Evolutionary conservation across 2,113 vertebrate genomes (phyloP).

Genomic region (Alouatta palliata): DNA sequence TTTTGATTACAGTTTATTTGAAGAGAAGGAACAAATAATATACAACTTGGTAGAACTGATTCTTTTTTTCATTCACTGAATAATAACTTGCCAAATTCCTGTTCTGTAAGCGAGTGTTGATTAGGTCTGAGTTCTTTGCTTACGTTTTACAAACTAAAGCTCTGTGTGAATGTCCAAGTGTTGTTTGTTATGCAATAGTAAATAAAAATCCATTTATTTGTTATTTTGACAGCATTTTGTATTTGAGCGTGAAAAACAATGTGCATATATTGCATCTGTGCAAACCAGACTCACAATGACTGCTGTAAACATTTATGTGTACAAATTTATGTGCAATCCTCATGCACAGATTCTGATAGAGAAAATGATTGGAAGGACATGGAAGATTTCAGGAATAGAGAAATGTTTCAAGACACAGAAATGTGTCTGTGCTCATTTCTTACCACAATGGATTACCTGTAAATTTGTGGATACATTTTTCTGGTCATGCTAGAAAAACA

Average conservation of each 20-base stretch:
- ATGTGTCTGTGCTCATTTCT: background rate
- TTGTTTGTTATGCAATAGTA: background rate
- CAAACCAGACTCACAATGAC: background rate
- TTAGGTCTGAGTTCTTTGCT: background rate
- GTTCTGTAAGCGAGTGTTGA: background rate
- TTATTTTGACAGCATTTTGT: background rate
- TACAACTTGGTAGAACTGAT: background rate
- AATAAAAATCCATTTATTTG: background rate
- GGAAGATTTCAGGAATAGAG: background rate
- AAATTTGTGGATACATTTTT: background rate
- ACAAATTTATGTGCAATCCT: rapidly evolving
- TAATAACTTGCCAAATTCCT: background rate
- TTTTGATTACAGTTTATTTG: background rate
- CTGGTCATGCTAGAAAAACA: background rate
- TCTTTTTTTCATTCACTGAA: background rate
- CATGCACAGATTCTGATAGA: background rate
- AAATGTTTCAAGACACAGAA: background rate
- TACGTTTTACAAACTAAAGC: background rate
- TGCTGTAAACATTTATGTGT: background rate
- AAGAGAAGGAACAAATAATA: background rate
- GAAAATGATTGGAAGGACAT: background rate
- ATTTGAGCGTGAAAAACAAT: background rate
- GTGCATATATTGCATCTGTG: background rate
- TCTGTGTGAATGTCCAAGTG: background rate
- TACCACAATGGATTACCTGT: background rate